Conservation (phyloP, 2,888 invertebrate species). For the Eulithis testata region DNA sequence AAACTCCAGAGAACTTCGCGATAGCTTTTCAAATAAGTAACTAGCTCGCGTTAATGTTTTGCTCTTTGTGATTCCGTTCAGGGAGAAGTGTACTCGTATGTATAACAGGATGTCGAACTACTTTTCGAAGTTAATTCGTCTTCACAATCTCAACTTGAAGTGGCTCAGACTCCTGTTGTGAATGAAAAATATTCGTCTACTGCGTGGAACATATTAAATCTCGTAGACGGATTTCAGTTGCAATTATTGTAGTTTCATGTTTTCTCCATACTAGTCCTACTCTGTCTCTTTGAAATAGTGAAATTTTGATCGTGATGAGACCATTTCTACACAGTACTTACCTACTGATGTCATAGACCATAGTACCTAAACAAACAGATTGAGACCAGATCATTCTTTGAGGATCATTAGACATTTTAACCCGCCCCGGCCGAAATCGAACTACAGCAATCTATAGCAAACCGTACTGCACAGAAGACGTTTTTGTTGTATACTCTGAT, state of each 20-base stretch:
- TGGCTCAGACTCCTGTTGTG: slow-evolving; percentile 54
- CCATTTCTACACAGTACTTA: no score
- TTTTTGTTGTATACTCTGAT: no score
- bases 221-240: slow-evolving; percentile 21
- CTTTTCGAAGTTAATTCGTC: slow-evolving; percentile 78
- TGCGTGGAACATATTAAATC: slow-evolving; percentile 28
- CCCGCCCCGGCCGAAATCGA: no score
- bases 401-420: no score
- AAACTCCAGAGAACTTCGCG: slow-evolving; percentile 71
- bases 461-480: no score
- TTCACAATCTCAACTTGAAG: slow-evolving; percentile 75
- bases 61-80: slow-evolving; percentile 74
- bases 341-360: no score
- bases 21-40: slow-evolving; percentile 78
- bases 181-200: slow-evolving; percentile 51
- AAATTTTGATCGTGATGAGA: no score
- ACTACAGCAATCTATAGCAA: no score
- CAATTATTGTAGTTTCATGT: background rate
- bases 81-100: slow-evolving; percentile 47
- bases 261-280: background rate
- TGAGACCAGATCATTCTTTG: no score
- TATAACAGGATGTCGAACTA: slow-evolving; percentile 70
- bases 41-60: slow-evolving; percentile 76
- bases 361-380: no score
- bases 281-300: no score